A percentile compares a stretch with the other conserved stretches of the same genome.
Conservation (phyloP, 2,888 invertebrate species). For the Trachelus iudaicus region DNA sequence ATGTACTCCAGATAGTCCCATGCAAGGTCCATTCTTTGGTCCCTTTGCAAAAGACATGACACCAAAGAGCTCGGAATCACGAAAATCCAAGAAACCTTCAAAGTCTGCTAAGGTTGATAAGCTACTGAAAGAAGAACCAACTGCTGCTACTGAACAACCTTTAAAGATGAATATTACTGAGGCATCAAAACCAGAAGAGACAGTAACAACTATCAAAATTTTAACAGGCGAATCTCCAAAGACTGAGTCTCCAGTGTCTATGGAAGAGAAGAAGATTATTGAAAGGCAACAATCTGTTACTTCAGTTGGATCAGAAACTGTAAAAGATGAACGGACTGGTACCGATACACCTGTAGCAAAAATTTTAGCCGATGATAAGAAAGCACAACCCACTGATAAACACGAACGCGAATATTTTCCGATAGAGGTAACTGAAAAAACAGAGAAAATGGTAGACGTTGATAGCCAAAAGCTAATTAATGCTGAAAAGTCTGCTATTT, state of each 20-base stretch:
- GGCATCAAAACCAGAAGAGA: background rate
- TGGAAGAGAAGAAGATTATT: background rate
- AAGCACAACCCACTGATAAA: conserved; percentile 27
- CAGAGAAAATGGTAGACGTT: background rate
- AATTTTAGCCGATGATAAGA: conserved; percentile 9
- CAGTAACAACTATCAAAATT: background rate
- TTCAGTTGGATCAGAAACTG: conserved; percentile 21
- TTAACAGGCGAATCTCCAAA: background rate
- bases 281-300: conserved; percentile 11
- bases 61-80: conserved; percentile 11
- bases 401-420: conserved; percentile 38
- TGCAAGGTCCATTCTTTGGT: conserved; percentile 50
- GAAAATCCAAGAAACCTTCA: conserved; percentile 8
- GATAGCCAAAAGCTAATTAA: conserved; percentile 36
- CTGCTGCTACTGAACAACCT: conserved; percentile 2
- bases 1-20: conserved; percentile 29
- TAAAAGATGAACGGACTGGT: background rate
- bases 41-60: conserved; percentile 47
- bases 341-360: conserved; percentile 3
- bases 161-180: background rate
- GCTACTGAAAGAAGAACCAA: conserved; percentile 3
- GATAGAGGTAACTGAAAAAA: conserved; percentile 45
- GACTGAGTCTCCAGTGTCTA: background rate
- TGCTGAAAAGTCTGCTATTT: conserved; percentile 46
- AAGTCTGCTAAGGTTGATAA: background rate